Percentiles rank a stretch among this genome's conserved stretches.
phyloP scores from a whole-genome alignment of 2,797 vertebrate genomes.

The Melanotaenia boesemani region DNA sequence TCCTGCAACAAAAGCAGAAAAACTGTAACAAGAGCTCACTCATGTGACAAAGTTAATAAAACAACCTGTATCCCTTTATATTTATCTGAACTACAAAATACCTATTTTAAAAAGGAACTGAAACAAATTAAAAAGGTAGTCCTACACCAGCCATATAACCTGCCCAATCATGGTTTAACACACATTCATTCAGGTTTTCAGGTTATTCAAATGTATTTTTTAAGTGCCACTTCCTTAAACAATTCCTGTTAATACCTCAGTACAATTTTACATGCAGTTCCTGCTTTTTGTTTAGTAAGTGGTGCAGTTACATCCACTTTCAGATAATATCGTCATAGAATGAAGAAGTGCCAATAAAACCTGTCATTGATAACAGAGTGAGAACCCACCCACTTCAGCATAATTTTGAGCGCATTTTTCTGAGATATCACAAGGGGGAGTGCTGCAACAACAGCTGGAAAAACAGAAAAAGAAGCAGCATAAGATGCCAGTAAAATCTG shows the following conservation, averaged over 20 bases:
- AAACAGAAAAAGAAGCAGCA: neutral
- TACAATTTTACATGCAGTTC: conserved; percentile 16
- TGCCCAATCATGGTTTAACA: neutral
- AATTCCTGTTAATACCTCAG: conserved; percentile 12
- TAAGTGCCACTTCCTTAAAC: conserved; percentile 28
- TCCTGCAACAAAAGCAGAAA: conserved; percentile 77
- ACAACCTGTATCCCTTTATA: neutral
- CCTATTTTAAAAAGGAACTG: neutral
- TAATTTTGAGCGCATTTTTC: conserved; percentile 26
- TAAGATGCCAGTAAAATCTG: neutral
- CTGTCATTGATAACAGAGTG: neutral
- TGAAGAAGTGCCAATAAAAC: conserved; percentile 32
- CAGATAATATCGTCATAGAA: conserved; percentile 2
- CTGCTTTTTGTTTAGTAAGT: conserved; percentile 45
- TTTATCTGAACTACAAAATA: neutral
- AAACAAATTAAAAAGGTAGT: neutral
- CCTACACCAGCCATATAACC: neutral
- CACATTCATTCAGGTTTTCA: conserved; percentile 17
- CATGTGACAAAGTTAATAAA: neutral
- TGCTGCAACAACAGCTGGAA: neutral
- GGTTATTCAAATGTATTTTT: conserved; percentile 6
- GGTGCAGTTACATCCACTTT: conserved; percentile 39
- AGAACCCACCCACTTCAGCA: too few species aligned
- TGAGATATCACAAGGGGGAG: conserved; percentile 55
- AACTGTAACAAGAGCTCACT: neutral